Evolutionary conservation across 1,140 invertebrate genomes (phyloP).

Genomic region (Cotesia chilonis): DNA sequence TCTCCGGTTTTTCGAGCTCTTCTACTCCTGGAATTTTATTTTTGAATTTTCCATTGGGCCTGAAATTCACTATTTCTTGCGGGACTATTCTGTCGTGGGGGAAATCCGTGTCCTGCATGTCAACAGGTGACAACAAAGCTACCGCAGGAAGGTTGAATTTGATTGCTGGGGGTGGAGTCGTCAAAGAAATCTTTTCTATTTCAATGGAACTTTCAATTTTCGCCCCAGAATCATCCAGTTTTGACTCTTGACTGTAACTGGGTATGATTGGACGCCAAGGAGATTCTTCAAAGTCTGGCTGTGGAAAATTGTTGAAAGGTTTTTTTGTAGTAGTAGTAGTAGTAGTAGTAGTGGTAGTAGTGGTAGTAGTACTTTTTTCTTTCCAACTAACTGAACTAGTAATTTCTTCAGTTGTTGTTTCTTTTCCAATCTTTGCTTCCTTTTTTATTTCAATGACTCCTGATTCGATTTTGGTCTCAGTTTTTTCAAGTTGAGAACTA

Average conservation of each 20-base stretch:
- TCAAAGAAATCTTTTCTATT: slow-evolving; percentile 5
- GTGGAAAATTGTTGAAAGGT: slow-evolving; percentile 51
- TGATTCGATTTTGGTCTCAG: slow-evolving; percentile 47
- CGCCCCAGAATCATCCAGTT: not conserved
- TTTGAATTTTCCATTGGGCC: slow-evolving; percentile 58
- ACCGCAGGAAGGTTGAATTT: slow-evolving; percentile 36
- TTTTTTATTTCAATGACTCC: slow-evolving; percentile 34
- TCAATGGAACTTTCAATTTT: not conserved
- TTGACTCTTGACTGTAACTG: slow-evolving; percentile 37
- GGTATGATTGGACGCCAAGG: slow-evolving; percentile 63
- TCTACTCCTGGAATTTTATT: slow-evolving; percentile 48
- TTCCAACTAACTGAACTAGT: not conserved
- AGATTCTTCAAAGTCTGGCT: slow-evolving; percentile 59
- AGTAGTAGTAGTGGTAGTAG: slow-evolving; percentile 17
- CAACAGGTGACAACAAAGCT: slow-evolving; percentile 51
- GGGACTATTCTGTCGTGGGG: slow-evolving; percentile 56
- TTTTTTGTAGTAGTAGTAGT: slow-evolving; percentile 31
- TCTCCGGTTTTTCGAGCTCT: slow-evolving; percentile 35
- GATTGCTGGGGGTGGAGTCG: slow-evolving; percentile 1
- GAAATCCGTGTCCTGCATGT: slow-evolving; percentile 53
- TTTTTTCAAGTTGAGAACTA: slow-evolving; percentile 42
- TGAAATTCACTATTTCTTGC: slow-evolving; percentile 51
- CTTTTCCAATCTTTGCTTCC: not conserved
- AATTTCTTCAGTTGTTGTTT: not conserved
- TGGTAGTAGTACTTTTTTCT: not conserved